These are phyloP conservation scores for Dasysyrphus tricinctus DNA, from an alignment of 2,888 invertebrate species.

Conservation along the genomic window DNA sequence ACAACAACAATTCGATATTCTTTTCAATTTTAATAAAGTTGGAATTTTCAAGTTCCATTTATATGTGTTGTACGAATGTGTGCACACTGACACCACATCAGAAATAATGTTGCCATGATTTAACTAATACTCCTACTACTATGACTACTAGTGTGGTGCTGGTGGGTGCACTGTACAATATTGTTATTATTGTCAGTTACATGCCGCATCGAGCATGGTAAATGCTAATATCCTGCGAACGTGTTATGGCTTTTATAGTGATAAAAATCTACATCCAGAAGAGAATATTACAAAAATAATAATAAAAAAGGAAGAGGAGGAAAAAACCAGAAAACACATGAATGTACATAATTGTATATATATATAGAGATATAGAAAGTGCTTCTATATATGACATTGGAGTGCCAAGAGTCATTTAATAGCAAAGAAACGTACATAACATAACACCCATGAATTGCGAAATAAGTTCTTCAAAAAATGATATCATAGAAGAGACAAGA, in stretches of 20 bases:
- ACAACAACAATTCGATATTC: neutral
- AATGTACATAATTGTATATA: neutral
- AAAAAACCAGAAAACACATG: neutral
- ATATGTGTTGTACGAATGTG: neutral
- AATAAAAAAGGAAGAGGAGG: neutral
- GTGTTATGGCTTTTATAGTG: slow-evolving; percentile 44
- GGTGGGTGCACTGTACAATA: neutral
- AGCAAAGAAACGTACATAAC: neutral
- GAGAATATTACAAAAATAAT: slow-evolving; percentile 25
- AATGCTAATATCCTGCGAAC: slow-evolving; percentile 55
- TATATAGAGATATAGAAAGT: neutral
- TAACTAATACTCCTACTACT: neutral
- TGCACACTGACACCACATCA: neutral
- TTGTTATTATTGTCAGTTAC: slow-evolving; percentile 58
- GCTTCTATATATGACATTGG: neutral
- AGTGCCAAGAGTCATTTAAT: slow-evolving; percentile 16
- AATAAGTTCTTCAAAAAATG: slow-evolving; percentile 22
- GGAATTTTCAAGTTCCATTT: slow-evolving; percentile 46
- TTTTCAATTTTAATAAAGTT: slow-evolving; percentile 58
- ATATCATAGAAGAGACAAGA: neutral
- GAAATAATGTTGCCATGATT: slow-evolving; percentile 9
- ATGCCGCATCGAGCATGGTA: slow-evolving; percentile 21
- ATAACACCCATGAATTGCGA: slow-evolving; percentile 18
- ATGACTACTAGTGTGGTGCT: too few species aligned
- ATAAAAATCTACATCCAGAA: neutral